Evolutionary conservation across 1,140 invertebrate genomes (phyloP), one percentile per base, ranked within the genome.

Genomic region (Drosophila jambulina): DNA sequence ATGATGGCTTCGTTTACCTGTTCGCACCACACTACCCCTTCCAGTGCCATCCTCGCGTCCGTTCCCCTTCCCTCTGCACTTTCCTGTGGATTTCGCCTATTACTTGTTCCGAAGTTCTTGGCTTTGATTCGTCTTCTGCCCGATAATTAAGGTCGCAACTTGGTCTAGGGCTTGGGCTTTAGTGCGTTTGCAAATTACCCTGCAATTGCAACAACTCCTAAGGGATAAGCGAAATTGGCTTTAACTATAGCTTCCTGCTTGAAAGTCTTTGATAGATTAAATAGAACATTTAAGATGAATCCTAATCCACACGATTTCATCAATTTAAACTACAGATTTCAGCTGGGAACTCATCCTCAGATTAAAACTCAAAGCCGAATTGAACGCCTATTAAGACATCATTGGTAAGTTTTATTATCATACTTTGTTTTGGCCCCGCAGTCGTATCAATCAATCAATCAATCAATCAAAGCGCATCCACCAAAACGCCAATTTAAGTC

Each of bases 111-210:
- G 48, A 62, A 78, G 69, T 46, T 68, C 53, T 71, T 40, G 53
- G 67, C 53, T 78, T 51, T 43, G 61, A 54, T 74, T 56, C 53
- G 40, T 46, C 36, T 45, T 38, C 65, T 77, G 79, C 74, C 78
- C 59, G 85, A 81, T 90, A 87, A 87, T 87, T 87, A 87, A 81
- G 80, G 84, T 90, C 84, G 70, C 32, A 36, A 23, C 53, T 59
- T 65, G 49, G 48, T 72, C 83, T 45, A n/a, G 79, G 70, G 51
- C 68, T 68, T 75, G 74, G 84, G 60, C 72, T 75, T 75, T 84
- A 74, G 80, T 88, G 84, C 81, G 84, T 87, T 87, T 87, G 85
- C 85, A 88, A 87, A 90, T 87, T 88, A 90, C 84, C 81, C 85
- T 61, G 74, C 85, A 84, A 88, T 88, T 87, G 64, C 64, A 46